phyloP scores from a whole-genome alignment of 2,888 invertebrate genomes.

The Bimastos eiseni region DNA sequence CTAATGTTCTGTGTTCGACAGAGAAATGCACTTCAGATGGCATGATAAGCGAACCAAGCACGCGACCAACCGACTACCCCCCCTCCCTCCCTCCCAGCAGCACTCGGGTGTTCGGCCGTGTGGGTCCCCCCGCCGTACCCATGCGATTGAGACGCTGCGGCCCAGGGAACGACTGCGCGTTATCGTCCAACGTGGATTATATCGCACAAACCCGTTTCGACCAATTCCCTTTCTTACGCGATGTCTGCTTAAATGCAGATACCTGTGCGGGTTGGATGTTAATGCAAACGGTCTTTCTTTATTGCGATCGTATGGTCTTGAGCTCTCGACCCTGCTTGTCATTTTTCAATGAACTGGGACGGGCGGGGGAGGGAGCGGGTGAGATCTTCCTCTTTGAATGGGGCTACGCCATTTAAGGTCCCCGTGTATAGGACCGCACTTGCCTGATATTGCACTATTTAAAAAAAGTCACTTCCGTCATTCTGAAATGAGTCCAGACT shows the following conservation, averaged over 20 bases:
- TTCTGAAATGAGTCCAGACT: too few relatives aligned
- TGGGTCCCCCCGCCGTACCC: background rate
- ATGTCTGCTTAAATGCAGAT: background rate
- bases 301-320: too few relatives aligned
- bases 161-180: background rate
- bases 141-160: background rate
- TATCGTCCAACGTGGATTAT: background rate
- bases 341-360: too few relatives aligned
- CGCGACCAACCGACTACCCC: background rate
- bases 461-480: too few relatives aligned
- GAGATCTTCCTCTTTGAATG: too few relatives aligned
- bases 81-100: background rate
- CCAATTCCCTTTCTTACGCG: background rate
- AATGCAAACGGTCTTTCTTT: too few relatives aligned
- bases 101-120: background rate
- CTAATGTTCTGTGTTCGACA: constrained; percentile 1
- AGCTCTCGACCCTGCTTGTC: too few relatives aligned
- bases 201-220: background rate
- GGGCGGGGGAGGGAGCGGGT: too few relatives aligned
- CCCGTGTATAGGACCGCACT: too few relatives aligned
- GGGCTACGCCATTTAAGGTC: too few relatives aligned
- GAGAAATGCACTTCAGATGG: background rate
- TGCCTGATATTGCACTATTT: too few relatives aligned
- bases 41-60: background rate
- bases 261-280: background rate